Conservation (phyloP, 2,797 vertebrate species). For the Trachurus trachurus region DNA sequence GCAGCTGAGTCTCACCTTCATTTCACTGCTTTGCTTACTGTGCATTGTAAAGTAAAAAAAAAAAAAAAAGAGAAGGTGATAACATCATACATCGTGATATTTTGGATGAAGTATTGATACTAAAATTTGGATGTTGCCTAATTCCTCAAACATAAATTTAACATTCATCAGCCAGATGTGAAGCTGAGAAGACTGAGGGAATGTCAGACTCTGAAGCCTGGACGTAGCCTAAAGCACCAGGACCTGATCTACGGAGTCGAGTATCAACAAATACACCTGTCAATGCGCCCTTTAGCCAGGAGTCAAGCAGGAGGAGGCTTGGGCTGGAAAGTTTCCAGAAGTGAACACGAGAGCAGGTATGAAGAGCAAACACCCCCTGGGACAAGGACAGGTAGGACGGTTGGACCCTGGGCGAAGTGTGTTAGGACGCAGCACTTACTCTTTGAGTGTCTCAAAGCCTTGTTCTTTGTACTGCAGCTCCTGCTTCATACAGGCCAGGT, state of each 20-base stretch:
- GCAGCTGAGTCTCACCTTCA: too few relatives aligned
- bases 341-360: background rate
- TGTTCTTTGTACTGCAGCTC: slow-evolving; percentile 97
- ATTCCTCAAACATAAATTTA: background rate
- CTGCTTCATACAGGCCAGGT: slow-evolving; percentile 95
- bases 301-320: background rate
- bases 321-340: slow-evolving; percentile 7
- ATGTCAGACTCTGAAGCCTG: slow-evolving; percentile 34
- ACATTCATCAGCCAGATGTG: background rate
- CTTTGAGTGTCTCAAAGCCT: slow-evolving; percentile 95
- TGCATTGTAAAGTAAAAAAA: too few relatives aligned
- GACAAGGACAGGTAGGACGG: background rate
- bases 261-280: slow-evolving; percentile 30
- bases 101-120: too few relatives aligned
- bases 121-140: too few relatives aligned
- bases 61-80: too few relatives aligned
- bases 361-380: background rate
- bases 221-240: background rate
- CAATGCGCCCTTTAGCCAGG: background rate
- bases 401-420: background rate
- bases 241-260: slow-evolving; percentile 16
- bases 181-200: slow-evolving; percentile 16
- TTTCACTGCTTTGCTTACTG: too few relatives aligned
- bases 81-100: too few relatives aligned
- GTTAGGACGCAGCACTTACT: slow-evolving; percentile 86